Conservation (phyloP, 2,888 invertebrate genomes). For the Limnephilus lunatus region DNA sequence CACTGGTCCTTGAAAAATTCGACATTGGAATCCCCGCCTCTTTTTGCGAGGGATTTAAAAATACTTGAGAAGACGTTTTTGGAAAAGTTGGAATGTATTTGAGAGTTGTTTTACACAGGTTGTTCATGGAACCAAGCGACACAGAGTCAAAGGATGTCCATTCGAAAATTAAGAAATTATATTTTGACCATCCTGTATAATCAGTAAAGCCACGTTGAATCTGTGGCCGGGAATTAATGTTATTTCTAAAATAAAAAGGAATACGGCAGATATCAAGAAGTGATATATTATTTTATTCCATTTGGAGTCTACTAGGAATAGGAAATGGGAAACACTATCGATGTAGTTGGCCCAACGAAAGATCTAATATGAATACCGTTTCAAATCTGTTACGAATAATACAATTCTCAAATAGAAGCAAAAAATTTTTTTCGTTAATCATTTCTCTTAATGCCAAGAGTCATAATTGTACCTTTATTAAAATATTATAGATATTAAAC, state of each 20-base stretch:
- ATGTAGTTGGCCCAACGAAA: background rate
- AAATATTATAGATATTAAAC: too few relatives aligned
- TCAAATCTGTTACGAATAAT: background rate
- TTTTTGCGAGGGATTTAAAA: too few relatives aligned
- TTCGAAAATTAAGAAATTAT: background rate
- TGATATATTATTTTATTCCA: background rate
- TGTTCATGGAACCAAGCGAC: too few relatives aligned
- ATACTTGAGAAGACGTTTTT: too few relatives aligned
- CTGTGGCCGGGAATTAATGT: background rate
- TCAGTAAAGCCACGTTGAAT: background rate
- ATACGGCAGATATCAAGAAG: background rate
- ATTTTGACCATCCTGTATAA: background rate
- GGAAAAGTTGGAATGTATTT: too few relatives aligned
- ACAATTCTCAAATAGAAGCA: background rate
- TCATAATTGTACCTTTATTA: too few relatives aligned
- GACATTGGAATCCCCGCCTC: too few relatives aligned
- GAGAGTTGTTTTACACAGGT: too few relatives aligned
- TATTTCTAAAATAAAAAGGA: background rate
- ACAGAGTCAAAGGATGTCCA: too few relatives aligned
- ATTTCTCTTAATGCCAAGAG: too few relatives aligned
- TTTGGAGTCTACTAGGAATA: background rate
- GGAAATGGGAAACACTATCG: conserved; percentile 19
- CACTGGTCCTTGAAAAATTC: too few relatives aligned
- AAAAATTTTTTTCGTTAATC: too few relatives aligned
- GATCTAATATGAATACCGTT: background rate